Conservation (phyloP, 2,888 invertebrate genomes). For the Leptopilina drosophilae region DNA sequence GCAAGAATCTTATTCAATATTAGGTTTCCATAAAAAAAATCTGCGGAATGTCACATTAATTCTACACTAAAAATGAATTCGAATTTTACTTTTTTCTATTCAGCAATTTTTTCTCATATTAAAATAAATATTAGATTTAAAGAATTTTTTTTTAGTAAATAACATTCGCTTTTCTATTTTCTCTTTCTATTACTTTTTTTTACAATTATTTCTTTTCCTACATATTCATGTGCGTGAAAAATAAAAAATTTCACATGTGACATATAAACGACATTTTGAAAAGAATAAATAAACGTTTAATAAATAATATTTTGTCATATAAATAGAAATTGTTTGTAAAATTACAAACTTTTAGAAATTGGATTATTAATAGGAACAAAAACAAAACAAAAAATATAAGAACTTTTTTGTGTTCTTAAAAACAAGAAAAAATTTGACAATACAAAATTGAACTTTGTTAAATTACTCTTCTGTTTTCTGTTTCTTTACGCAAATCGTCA, state of each 20-base stretch:
- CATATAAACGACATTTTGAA: not conserved
- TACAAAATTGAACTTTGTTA: too few relatives aligned
- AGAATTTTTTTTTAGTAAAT: constrained; percentile 13
- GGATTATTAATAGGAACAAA: too few relatives aligned
- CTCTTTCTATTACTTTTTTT: not conserved
- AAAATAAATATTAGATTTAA: not conserved
- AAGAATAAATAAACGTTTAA: not conserved
- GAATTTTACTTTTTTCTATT: not conserved
- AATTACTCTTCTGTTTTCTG: too few relatives aligned
- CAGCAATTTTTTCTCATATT: not conserved
- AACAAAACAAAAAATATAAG: too few relatives aligned
- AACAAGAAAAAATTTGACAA: too few relatives aligned
- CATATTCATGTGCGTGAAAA: not conserved
- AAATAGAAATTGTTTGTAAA: too few relatives aligned
- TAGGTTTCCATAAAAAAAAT: not conserved
- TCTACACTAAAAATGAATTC: not conserved
- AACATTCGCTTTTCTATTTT: not conserved
- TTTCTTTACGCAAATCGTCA: not conserved
- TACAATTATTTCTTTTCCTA: not conserved
- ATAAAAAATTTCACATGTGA: not conserved
- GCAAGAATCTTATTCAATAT: not conserved
- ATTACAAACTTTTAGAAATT: too few relatives aligned
- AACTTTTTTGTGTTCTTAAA: too few relatives aligned
- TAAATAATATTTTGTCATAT: not conserved
- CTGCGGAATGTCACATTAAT: constrained; percentile 7